phyloP scores from a whole-genome alignment of 2,888 invertebrate species.

The Drosophila mimica region DNA sequence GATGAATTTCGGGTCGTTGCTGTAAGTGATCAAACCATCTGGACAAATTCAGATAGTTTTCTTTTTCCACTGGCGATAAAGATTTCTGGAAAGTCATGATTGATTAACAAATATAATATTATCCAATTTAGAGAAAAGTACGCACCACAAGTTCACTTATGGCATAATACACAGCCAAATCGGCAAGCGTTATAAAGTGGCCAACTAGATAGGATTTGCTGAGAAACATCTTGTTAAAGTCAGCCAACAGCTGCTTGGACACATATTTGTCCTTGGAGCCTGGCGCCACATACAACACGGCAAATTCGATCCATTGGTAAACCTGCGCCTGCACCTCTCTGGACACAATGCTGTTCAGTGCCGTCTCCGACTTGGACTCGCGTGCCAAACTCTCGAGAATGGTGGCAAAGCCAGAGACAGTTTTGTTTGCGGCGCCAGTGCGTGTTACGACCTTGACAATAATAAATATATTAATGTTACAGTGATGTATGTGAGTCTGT shows the following conservation, averaged over 20 bases:
- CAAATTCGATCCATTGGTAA: slow-evolving; percentile 90
- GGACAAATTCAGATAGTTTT: slow-evolving; percentile 89
- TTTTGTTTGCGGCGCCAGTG: slow-evolving; percentile 84
- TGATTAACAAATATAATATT: neutral
- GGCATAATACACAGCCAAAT: slow-evolving; percentile 89
- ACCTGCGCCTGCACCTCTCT: slow-evolving; percentile 86
- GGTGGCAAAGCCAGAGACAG: slow-evolving; percentile 86
- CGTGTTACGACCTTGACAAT: slow-evolving; percentile 86
- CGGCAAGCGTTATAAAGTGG: slow-evolving; percentile 88
- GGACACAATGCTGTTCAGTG: slow-evolving; percentile 71
- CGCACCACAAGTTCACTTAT: slow-evolving; percentile 89
- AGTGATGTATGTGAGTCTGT: slow-evolving; percentile 2
- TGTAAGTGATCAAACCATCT: slow-evolving; percentile 93
- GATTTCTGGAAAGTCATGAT: slow-evolving; percentile 86
- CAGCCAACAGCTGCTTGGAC: slow-evolving; percentile 82
- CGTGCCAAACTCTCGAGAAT: slow-evolving; percentile 86
- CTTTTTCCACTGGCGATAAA: slow-evolving; percentile 88
- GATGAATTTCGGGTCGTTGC: slow-evolving; percentile 88
- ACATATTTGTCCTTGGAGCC: slow-evolving; percentile 82
- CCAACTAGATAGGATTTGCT: slow-evolving; percentile 87
- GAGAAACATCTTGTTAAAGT: slow-evolving; percentile 86
- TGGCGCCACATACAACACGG: slow-evolving; percentile 85
- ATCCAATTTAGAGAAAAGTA: slow-evolving; percentile 8
- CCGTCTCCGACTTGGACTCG: slow-evolving; percentile 84
- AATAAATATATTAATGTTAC: slow-evolving; percentile 46